Conservation (phyloP, 1,140 invertebrate species). For the Drosophila nannoptera region DNA sequence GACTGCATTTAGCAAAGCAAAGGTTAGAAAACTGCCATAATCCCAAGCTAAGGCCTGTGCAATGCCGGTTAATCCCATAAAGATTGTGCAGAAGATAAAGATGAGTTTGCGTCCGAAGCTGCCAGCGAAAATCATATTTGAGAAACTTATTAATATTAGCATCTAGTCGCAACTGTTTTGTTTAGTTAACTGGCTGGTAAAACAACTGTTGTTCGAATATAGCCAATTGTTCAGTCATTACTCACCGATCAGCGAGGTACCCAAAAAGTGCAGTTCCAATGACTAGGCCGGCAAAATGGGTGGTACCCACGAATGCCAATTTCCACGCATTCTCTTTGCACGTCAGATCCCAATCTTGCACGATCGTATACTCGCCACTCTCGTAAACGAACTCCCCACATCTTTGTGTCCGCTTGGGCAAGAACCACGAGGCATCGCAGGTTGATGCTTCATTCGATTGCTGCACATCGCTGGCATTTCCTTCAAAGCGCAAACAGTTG, state of each 20-base stretch:
- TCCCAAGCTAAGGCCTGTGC: constrained; percentile 80
- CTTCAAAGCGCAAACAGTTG: constrained; percentile 55
- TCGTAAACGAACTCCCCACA: constrained; percentile 81
- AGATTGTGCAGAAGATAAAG: constrained; percentile 81
- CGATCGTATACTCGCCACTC: constrained; percentile 80
- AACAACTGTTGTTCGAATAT: neutral
- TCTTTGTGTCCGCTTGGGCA: constrained; percentile 44
- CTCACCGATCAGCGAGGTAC: constrained; percentile 82
- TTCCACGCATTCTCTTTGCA: constrained; percentile 83
- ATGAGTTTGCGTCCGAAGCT: constrained; percentile 83
- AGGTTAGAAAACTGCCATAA: constrained; percentile 81
- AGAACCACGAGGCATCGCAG: constrained; percentile 72
- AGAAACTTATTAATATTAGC: neutral
- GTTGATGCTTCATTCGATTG: neutral
- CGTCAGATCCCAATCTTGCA: constrained; percentile 82
- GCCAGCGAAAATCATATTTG: constrained; percentile 16
- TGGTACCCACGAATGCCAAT: constrained; percentile 82
- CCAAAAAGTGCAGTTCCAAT: constrained; percentile 82
- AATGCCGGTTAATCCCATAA: constrained; percentile 82
- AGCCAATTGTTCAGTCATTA: neutral
- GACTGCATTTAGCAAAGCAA: constrained; percentile 82
- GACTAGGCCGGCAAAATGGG: constrained; percentile 83
- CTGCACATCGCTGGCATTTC: constrained; percentile 19
- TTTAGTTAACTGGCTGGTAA: neutral
- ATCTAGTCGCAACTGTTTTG: neutral